Evolutionary conservation across 2,888 invertebrate genomes (phyloP), one percentile per base, ranked within the genome.

Genomic region (Beris chalybata): DNA sequence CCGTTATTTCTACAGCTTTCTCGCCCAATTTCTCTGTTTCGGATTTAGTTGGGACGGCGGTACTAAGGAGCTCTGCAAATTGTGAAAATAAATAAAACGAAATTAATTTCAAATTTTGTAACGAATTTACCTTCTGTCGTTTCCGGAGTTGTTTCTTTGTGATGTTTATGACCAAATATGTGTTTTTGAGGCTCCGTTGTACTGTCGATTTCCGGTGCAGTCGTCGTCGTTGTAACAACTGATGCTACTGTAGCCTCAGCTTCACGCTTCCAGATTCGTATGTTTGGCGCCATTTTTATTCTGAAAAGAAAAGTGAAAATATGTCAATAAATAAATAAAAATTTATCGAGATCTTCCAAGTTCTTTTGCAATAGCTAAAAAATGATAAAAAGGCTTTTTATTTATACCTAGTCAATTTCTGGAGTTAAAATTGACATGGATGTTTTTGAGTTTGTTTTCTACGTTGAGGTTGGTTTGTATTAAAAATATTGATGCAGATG

Each of bases 1-100:
- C 85, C 29, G 87, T 83, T 68, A 86, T 81, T 71, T 87, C 85
- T 71, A 80, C 82, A 66, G 86, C 79, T 54, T 83, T 81, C 71
- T 86, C 85, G 47, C 53, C 57, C 66, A 73, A 72, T 72, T 77
- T 73, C 70, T 77, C 80, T 58, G 78, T 72, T 73, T 78, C 76
- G 71, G 58, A 54, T 66, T 68, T 68, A 38, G 64, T 57, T 30
- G 70, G 65, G 43, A 56, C 66, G 15, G 63, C 9, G 61, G 66
- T 64, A 38, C 55, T 53, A 58, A 61, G 66, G 32, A n/a, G 54
- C 29, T 52, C 48, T 48, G 52, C 55, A 38, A 50, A 50, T n/a
- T 9, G 4, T 30, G 12, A 30, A 29, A 50, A 30, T 29, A 11
- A 53, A 22, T 30, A 53, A 53, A 53, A 53, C n/a, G 4, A 53